Evolutionary conservation across 2,113 vertebrate genomes (phyloP), one percentile per base, ranked within the genome.

Genomic region (Caretta caretta): DNA sequence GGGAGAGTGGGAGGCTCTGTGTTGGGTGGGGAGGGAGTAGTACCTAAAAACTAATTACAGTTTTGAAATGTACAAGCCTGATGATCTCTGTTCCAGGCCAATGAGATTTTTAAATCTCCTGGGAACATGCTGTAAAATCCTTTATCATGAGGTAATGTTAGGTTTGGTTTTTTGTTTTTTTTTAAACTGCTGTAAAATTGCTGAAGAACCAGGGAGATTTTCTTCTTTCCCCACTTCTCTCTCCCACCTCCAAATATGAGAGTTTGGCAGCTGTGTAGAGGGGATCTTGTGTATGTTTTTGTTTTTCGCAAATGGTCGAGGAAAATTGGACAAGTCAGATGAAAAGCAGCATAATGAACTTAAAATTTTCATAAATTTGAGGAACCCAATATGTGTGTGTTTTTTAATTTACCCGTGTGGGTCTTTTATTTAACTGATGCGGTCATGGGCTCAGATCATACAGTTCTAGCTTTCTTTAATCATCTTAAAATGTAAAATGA

Each of bases 391-490:
- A 48, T 56, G 19, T 31, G 10, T 35, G 29, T 35, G 24, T 10
- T 46, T 27, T 46, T 42, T 42, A 42, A 3, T 38, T 50, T 11
- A 8, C 38, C 24, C 6, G 3, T 54, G 10, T 11, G 20, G 20
- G 50, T 12, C 10, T 25, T 35, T 22, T 31, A 5, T 56, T n/a
- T 59, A 79, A 35, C 85, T 38, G 83, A 42, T 46, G 89, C 86
- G 62, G 90, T 76, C 92, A 12, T 1, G 48, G 85, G 92, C 94
- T 94, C 89, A 83, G 91, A 95, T 95, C 90, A 78, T 89, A 91
- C 89, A 92, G 92, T 87, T 91, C 5, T 82, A 93, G 88, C 79
- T 85, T 29, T 59, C 80, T 42, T 19, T 86, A 65, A 83, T 89
- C 84, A 62, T 35, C 12, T 35, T n/a, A 46, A 69, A 24, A n/a